Conservation (phyloP, 2,113 vertebrate species). For the Parotia lawesii region DNA sequence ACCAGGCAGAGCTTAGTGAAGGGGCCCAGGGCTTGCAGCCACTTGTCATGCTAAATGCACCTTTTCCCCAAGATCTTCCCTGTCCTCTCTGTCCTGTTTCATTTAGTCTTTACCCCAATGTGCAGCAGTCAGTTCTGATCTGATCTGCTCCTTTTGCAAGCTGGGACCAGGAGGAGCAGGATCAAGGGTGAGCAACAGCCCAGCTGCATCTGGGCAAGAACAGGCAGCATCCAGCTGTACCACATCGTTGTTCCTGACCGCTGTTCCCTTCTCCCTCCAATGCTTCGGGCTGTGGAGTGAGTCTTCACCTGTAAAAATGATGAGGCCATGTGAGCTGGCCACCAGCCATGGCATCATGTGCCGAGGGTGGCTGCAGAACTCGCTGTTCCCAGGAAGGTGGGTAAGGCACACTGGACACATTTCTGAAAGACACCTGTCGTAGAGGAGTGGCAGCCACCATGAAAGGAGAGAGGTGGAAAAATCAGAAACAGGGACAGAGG, state of each 20-base stretch:
- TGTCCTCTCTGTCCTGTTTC: background rate
- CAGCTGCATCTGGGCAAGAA: background rate
- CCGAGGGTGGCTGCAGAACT: background rate
- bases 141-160: background rate
- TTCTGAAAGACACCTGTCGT: rapidly evolving
- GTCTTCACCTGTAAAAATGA: background rate
- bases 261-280: background rate
- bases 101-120: background rate
- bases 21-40: background rate
- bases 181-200: background rate
- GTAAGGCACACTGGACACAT: rapidly evolving
- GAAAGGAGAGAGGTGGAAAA: background rate
- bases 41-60: background rate
- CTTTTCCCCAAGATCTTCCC: background rate
- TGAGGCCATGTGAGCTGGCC: background rate
- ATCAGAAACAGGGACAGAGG: background rate
- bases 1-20: background rate
- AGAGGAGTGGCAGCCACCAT: background rate
- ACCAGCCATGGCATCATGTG: background rate
- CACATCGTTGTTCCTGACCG: rapidly evolving
- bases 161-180: background rate
- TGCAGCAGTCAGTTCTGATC: background rate
- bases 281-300: background rate
- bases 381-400: background rate
- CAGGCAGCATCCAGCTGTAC: background rate